Evolutionary conservation across 2,797 vertebrate genomes (phyloP).

Genomic region (Heliangelus exortis): DNA sequence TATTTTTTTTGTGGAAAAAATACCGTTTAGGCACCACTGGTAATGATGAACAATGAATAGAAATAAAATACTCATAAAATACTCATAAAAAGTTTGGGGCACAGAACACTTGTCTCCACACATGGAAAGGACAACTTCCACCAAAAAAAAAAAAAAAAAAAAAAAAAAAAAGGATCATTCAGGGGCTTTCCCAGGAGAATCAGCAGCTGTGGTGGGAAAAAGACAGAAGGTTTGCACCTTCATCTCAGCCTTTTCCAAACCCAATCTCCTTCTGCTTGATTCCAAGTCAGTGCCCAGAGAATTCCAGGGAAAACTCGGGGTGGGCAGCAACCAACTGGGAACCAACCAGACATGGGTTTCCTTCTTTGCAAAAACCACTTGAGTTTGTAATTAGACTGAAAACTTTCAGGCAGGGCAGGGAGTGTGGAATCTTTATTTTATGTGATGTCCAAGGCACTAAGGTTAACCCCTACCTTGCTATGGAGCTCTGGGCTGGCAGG

Average conservation of each 20-base stretch:
- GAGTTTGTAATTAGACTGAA: neutral
- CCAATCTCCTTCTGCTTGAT: neutral
- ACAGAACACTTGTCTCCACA: too few species aligned
- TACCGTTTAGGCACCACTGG: neutral
- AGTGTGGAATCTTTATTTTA: neutral
- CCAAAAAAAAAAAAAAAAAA: too few species aligned
- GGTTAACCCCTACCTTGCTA: neutral
- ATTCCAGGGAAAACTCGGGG: accelerated
- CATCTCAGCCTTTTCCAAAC: neutral
- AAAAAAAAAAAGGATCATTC: neutral
- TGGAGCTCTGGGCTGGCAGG: neutral
- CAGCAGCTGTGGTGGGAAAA: neutral
- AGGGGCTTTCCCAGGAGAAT: neutral
- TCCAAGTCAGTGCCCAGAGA: neutral
- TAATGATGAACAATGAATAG: neutral
- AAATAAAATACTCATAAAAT: neutral
- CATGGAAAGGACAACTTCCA: neutral
- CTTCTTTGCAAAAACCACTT: neutral
- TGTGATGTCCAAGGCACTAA: neutral
- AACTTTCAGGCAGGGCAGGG: neutral
- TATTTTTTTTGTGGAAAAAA: neutral
- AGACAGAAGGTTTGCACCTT: neutral
- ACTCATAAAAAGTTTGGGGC: accelerated
- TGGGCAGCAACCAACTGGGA: neutral
- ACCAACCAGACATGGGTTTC: accelerated